Percentiles rank a stretch among this genome's conserved stretches.
phyloP scores from a whole-genome alignment of 2,888 invertebrate genomes.

The Drosophila merina region DNA sequence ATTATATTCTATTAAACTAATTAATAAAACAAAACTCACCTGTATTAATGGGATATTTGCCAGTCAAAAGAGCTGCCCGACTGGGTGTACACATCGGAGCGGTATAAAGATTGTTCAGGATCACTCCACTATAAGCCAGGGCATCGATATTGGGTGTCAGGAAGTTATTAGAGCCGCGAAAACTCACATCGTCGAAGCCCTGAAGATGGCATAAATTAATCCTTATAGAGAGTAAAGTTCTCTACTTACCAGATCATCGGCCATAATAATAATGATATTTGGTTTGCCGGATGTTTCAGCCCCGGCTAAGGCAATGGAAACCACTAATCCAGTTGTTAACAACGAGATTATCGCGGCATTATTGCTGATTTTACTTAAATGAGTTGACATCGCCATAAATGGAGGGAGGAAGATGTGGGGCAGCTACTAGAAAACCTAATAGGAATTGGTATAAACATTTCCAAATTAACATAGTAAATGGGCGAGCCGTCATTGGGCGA shows the following conservation, averaged over 20 bases:
- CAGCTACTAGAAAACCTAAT: slow-evolving; percentile 10
- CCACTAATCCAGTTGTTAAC: slow-evolving; percentile 13
- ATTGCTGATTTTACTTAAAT: slow-evolving; percentile 6
- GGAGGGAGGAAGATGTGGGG: slow-evolving; percentile 23
- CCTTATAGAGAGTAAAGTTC: no score
- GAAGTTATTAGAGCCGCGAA: slow-evolving; percentile 95
- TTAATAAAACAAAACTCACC: slow-evolving; percentile 82
- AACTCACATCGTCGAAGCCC: slow-evolving; percentile 97
- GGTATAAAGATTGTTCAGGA: slow-evolving; percentile 92
- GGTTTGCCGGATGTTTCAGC: slow-evolving; percentile 80
- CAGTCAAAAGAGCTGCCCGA: slow-evolving; percentile 91
- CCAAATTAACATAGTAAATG: slow-evolving; percentile 26
- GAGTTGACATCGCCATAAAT: slow-evolving; percentile 17
- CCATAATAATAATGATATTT: slow-evolving; percentile 91
- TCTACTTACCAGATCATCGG: slow-evolving; percentile 91
- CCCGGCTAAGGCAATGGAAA: slow-evolving; percentile 1
- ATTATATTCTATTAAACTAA: background rate
- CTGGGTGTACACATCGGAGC: slow-evolving; percentile 94
- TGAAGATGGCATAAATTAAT: slow-evolving; percentile 77
- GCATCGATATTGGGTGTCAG: slow-evolving; percentile 95
- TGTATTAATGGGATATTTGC: slow-evolving; percentile 93
- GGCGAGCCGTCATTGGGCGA: slow-evolving; percentile 16
- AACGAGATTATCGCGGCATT: slow-evolving; percentile 10
- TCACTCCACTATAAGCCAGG: slow-evolving; percentile 92
- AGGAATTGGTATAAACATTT: slow-evolving; percentile 24